Base-by-base conservation (phyloP, 2,888 invertebrate species). In the Tanaodytes sp. region DNA sequence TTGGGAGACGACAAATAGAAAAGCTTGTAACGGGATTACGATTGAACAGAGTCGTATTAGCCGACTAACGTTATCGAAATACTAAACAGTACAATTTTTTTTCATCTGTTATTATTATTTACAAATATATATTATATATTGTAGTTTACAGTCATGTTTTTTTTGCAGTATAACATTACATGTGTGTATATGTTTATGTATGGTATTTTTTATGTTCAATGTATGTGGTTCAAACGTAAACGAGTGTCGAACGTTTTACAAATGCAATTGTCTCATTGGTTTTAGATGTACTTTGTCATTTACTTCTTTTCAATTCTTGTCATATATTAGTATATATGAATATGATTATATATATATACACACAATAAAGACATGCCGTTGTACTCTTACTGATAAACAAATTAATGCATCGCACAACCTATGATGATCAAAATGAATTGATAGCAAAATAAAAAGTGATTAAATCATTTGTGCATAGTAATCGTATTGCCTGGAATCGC, bases 11-110 rank as follows among this genome's bases (percentile, higher is more conserved):
- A n/a, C n/a, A n/a, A n/a, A n/a, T n/a, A n/a, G n/a, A n/a, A n/a
- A n/a, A n/a, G n/a, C n/a, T n/a, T n/a, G n/a, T 82, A 82, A 82
- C 82, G 75, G 80, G 76, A 77, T 77, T 81, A 78, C 77, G 79
- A 77, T 79, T 78, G 76, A 73, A 77, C 75, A 76, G 76, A 80
- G 76, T 81, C 75, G 77, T 76, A 70, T 76, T 77, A 82, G 77
- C 77, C 77, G 78, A 80, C 77, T 78, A 77, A 75, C 67, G 73
- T 75, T 71, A 76, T 76, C 73, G 72, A 75, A 73, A 64, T 68
- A 75, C 73, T 74, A 75, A 23, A 23, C 23, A 23, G 71, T 46
- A 62, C 39, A 65, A 62, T 51, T 46, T 54, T 62, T 66, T 68
- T 52, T 46, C 51, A 62, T 27, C 40, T 33, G 33, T 39, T 49